A percentile compares a stretch with the other conserved stretches of the same genome.
phyloP scores from a whole-genome alignment of 2,888 invertebrate genomes.

The Leptura quadrifasciata region DNA sequence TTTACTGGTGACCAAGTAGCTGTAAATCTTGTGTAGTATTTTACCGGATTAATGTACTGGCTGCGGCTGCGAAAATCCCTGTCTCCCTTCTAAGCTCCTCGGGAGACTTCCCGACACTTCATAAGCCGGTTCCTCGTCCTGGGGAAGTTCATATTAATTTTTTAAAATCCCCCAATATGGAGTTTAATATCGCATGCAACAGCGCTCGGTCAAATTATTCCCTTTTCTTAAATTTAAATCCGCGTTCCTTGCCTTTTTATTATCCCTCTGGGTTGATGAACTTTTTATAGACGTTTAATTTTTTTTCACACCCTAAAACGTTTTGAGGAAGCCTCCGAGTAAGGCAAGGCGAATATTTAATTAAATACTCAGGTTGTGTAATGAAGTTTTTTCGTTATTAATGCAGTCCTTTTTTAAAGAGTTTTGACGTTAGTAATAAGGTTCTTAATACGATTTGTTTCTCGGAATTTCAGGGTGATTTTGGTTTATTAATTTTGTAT shows the following conservation, averaged over 20 bases:
- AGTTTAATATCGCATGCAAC: slow-evolving; percentile 7
- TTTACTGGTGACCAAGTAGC: slow-evolving; percentile 40
- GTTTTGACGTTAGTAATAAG: neutral
- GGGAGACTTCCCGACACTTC: slow-evolving; percentile 32
- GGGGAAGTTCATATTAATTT: slow-evolving; percentile 28
- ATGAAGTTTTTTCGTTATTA: slow-evolving; percentile 11
- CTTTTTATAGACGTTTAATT: neutral
- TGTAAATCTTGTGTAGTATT: slow-evolving; percentile 39
- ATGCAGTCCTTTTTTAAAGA: neutral
- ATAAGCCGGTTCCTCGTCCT: slow-evolving; percentile 17
- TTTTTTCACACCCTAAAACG: slow-evolving; percentile 15
- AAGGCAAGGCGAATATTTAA: neutral
- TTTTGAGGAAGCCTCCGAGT: neutral
- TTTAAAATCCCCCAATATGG: slow-evolving; percentile 24
- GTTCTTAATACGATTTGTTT: neutral
- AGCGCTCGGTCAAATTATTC: neutral
- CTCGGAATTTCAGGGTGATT: neutral
- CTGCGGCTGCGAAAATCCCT: slow-evolving; percentile 35
- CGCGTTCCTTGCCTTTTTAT: neutral
- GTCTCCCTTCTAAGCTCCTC: slow-evolving; percentile 29
- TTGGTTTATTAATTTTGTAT: slow-evolving; percentile 16
- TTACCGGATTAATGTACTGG: slow-evolving; percentile 34
- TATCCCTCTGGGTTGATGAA: slow-evolving; percentile 6
- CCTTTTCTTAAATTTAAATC: slow-evolving; percentile 10
- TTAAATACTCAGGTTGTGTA: neutral